Percentiles rank a stretch among this genome's conserved stretches.
phyloP scores from a whole-genome alignment of 2,113 vertebrate species.

The Hemicordylus capensis region DNA sequence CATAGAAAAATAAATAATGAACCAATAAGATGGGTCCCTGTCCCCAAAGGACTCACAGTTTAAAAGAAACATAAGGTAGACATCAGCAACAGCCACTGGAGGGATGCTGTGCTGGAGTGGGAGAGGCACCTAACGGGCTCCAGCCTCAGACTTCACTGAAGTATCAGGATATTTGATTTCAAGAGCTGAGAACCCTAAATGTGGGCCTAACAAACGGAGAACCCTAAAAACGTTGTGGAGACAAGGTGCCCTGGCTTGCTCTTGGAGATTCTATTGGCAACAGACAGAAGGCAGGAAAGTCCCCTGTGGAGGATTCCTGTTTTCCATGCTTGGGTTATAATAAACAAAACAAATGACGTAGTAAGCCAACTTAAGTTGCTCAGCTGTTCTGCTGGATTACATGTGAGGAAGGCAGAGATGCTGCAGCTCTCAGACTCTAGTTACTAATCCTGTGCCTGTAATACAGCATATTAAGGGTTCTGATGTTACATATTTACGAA shows the following conservation, averaged over 20 bases:
- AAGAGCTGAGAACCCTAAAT: too few species aligned
- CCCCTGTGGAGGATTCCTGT: background rate
- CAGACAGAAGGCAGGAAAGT: background rate
- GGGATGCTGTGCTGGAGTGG: too few species aligned
- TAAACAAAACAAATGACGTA: background rate
- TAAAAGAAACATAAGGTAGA: too few species aligned
- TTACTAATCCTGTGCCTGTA: slow-evolving; percentile 19
- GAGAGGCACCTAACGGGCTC: too few species aligned
- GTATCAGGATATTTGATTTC: too few species aligned
- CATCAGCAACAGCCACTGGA: too few species aligned
- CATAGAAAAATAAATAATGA: too few species aligned
- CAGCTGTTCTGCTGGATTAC: background rate
- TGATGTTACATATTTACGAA: slow-evolving; percentile 4
- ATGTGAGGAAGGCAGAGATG: background rate
- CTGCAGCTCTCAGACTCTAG: background rate
- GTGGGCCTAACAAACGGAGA: too few species aligned
- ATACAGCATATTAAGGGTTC: background rate
- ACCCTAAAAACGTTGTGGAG: too few species aligned
- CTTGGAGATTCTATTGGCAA: slow-evolving; percentile 11
- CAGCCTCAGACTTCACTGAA: too few species aligned
- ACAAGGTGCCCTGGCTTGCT: background rate
- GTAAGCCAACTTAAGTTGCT: slow-evolving; percentile 5
- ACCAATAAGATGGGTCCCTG: too few species aligned
- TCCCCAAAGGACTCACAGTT: too few species aligned
- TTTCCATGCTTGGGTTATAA: background rate